Evolutionary conservation across 2,797 vertebrate species (phyloP), one percentile per base, ranked within the genome.

Genomic region (Lemur catta): DNA sequence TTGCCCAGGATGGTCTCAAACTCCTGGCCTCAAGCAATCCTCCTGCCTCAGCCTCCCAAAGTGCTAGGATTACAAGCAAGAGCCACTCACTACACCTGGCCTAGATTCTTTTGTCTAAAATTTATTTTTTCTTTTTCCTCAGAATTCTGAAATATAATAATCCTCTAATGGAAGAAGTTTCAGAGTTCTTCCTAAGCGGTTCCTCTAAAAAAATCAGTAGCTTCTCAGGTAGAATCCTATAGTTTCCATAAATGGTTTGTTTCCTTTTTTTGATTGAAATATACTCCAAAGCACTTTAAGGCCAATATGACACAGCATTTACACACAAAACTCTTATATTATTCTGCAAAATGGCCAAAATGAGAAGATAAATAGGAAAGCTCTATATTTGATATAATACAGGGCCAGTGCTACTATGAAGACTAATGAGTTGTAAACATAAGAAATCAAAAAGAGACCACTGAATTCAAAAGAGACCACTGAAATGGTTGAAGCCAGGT

Each of bases 241-340:
- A 89, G 14, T 48, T 93, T 91, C 59, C 18, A 46, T 71, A 93
- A 79, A 81, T 69, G 8, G 52, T 38, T 74, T 28, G 15, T 61
- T 92, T 84, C n/a, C 75, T 38, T 93, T 86, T 82, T 95, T 84
- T 75, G 30, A 38, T n/a, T 84, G 84, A 80, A 86, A 63, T 38
- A 75, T 14, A 94, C 69, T 15, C 75, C 38, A 22, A 63, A 87
- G 43, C 89, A 69, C 10, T 55, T 89, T 89, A 84, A 22, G 35
- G 82, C 9, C 35, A 18, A 46, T 46, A 74, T 15, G 41, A 74
- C 35, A 30, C 35, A 96, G 7, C 30, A 92, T 79, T 91, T 88
- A 88, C 35, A 90, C 2, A 57, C 7, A 85, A 79, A 96, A 92
- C 28, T 85, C 79, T 84, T 48, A 69, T 80, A 75, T 75, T 4